phyloP scores from a whole-genome alignment of 2,888 invertebrate genomes.

The Pharmacophagus antenor region DNA sequence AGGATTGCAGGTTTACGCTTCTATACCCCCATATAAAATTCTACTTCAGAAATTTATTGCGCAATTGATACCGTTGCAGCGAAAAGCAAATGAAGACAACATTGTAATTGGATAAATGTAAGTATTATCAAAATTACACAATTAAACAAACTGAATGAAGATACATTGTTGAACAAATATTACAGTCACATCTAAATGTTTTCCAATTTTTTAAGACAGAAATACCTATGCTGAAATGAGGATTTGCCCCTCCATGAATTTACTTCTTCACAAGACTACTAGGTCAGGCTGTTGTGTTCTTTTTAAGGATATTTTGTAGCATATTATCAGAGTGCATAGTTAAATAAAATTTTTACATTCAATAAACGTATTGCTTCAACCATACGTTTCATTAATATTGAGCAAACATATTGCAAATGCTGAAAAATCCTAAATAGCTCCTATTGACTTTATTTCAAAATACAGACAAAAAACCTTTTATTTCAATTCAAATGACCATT shows the following conservation, averaged over 20 bases:
- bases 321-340: no score
- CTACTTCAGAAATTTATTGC: slow-evolving; percentile 18
- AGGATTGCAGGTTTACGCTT: slow-evolving; percentile 13
- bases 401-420: slow-evolving; percentile 11
- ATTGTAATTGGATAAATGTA: slow-evolving; percentile 11
- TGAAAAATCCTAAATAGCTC: slow-evolving; percentile 16
- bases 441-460: slow-evolving; percentile 16
- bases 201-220: no score
- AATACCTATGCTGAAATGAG: no score
- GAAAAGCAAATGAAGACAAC: slow-evolving; percentile 10
- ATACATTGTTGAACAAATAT: not conserved
- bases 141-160: not conserved
- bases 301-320: no score
- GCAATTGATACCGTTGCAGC: slow-evolving; percentile 5
- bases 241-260: no score
- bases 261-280: no score
- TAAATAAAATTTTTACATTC: slow-evolving; percentile 7
- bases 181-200: no score
- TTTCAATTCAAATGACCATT: not conserved
- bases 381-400: slow-evolving; percentile 16
- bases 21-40: slow-evolving; percentile 13
- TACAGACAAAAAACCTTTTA: slow-evolving; percentile 9
- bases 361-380: slow-evolving; percentile 14
- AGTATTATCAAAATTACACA: not conserved
- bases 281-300: no score